Conservation (phyloP, 2,113 vertebrate species). For the Nicator chloris region DNA sequence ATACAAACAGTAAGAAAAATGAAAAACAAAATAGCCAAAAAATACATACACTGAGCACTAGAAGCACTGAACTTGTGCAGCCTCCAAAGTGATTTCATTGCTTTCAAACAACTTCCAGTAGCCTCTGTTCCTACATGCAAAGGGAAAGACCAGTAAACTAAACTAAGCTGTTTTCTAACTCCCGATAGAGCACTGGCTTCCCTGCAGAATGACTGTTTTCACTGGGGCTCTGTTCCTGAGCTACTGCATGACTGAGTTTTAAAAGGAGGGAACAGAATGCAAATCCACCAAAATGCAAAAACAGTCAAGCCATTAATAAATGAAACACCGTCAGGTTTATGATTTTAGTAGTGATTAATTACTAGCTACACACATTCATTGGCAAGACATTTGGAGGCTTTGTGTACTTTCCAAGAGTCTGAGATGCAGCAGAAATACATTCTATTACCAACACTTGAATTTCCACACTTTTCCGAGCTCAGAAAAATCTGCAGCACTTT, state of each 20-base stretch:
- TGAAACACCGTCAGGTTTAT: not conserved
- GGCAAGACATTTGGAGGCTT: not conserved
- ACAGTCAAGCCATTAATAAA: not conserved
- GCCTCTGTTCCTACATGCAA: not conserved
- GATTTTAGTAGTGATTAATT: not conserved
- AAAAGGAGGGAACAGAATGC: not conserved
- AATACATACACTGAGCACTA: not conserved
- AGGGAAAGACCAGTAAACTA: not conserved
- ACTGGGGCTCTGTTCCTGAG: not conserved
- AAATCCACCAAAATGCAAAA: not conserved
- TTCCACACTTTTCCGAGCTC: not conserved
- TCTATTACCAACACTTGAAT: not conserved
- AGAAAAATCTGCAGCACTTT: not conserved
- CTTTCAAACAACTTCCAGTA: not conserved
- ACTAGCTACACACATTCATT: not conserved
- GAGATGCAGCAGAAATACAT: not conserved
- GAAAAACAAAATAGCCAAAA: not conserved
- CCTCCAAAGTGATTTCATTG: not conserved
- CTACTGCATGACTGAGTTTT: not conserved
- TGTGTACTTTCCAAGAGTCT: not conserved
- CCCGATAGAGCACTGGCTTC: not conserved
- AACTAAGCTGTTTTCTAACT: not conserved
- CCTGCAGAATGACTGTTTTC: not conserved
- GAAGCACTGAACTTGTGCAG: not conserved
- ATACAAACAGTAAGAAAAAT: not conserved